phyloP scores from a whole-genome alignment of 2,113 vertebrate genomes.

The Phylloscopus whistleri region DNA sequence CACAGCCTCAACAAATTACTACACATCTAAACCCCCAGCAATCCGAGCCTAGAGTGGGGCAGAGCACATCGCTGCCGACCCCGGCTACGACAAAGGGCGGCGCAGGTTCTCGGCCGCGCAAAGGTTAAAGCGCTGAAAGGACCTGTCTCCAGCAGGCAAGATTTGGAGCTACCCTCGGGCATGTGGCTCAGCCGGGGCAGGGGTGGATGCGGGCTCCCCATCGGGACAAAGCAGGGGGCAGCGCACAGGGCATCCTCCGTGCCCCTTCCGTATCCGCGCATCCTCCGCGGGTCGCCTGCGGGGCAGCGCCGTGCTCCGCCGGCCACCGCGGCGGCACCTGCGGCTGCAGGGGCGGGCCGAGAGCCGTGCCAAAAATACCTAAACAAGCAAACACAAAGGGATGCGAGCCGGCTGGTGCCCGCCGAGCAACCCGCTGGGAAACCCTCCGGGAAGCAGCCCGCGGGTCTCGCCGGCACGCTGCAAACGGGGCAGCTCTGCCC shows the following conservation, averaged over 20 bases:
- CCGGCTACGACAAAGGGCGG: neutral
- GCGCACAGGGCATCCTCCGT: too few species aligned
- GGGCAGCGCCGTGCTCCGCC: neutral
- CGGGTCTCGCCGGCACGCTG: neutral
- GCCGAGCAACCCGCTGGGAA: neutral
- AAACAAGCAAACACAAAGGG: neutral
- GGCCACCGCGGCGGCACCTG: neutral
- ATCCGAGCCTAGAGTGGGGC: neutral
- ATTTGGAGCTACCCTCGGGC: neutral
- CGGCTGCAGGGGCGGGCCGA: neutral
- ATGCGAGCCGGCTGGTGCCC: neutral
- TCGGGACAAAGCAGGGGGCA: neutral
- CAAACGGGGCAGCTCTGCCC: neutral
- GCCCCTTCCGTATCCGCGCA: neutral
- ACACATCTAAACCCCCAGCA: neutral
- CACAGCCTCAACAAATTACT: neutral
- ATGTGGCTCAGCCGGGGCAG: neutral
- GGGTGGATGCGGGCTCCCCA: neutral
- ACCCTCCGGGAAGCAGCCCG: neutral
- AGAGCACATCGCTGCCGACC: neutral
- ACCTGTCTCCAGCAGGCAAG: neutral
- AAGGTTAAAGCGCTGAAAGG: neutral
- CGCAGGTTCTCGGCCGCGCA: neutral
- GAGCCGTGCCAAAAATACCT: neutral
- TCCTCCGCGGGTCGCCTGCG: neutral